These are phyloP conservation scores for Parapsyche elsis DNA, from an alignment of 1,140 invertebrate species.

Conservation along the genomic window DNA sequence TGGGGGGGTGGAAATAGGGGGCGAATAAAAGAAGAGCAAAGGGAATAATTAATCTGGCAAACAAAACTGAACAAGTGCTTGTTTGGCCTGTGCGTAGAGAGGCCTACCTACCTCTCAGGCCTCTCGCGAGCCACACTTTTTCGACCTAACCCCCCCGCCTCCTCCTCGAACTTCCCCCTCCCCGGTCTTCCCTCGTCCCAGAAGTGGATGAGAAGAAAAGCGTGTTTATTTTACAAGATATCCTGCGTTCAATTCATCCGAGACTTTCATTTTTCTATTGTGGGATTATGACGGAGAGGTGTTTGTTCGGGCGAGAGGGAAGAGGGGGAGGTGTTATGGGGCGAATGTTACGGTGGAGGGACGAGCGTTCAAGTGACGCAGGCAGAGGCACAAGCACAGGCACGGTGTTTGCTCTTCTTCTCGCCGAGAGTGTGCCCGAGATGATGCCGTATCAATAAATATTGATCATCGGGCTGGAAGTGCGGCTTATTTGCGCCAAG, in stretches of 20 bases:
- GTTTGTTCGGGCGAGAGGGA: neutral
- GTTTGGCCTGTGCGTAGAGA: conserved; percentile 8
- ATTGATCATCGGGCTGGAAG: conserved; percentile 34
- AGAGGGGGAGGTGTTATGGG: neutral
- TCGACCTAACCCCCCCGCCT: neutral
- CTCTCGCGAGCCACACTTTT: neutral
- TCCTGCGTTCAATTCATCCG: conserved; percentile 21
- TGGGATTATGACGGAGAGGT: conserved; percentile 35
- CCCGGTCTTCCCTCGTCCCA: too few relatives aligned
- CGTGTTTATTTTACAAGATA: conserved; percentile 26
- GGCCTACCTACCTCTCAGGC: neutral
- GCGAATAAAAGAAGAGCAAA: conserved; percentile 22
- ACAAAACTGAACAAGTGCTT: conserved; percentile 28
- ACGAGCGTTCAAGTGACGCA: conserved; percentile 9
- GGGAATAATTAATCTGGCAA: conserved; percentile 32
- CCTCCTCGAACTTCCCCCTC: too few relatives aligned
- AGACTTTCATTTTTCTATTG: conserved; percentile 31
- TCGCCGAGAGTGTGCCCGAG: neutral
- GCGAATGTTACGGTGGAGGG: neutral
- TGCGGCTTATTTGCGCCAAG: conserved; percentile 30
- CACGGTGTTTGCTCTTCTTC: conserved; percentile 3
- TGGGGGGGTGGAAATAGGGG: neutral
- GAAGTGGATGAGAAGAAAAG: conserved; percentile 1
- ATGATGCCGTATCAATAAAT: conserved; percentile 34
- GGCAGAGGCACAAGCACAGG: neutral